phyloP scores from a whole-genome alignment of 37 sponge, comb jelly and placozoan genomes.

The Oopsacas minuta region DNA sequence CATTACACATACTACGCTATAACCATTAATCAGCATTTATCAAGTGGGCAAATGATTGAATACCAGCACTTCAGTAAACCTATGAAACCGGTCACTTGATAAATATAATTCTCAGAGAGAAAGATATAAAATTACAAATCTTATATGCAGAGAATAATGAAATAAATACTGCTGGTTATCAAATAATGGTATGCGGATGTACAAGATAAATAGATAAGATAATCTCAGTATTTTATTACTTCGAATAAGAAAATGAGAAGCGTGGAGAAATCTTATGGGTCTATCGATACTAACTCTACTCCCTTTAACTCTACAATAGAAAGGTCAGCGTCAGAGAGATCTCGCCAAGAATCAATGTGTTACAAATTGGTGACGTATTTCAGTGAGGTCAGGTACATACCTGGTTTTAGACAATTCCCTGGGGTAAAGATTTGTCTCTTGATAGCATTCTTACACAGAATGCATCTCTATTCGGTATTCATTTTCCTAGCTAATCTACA shows the following conservation, averaged over 20 bases:
- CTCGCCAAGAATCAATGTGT: not conserved
- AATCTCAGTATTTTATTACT: too few species aligned
- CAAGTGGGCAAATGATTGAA: too few species aligned
- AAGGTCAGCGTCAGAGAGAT: not conserved
- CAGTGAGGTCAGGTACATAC: not conserved
- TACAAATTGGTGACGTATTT: not conserved
- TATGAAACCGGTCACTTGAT: too few species aligned
- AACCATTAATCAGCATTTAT: too few species aligned
- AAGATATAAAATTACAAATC: not conserved
- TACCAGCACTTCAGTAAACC: too few species aligned
- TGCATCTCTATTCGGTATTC: constrained; percentile 4
- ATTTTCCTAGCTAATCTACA: not conserved
- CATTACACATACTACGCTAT: too few species aligned
- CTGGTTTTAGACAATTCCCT: constrained; percentile 3
- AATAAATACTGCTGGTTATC: not conserved
- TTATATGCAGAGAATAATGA: not conserved
- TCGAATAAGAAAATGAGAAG: not conserved
- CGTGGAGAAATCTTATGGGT: not conserved
- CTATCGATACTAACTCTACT: not conserved
- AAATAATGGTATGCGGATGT: not conserved
- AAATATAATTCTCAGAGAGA: too few species aligned
- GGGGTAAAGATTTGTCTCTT: not conserved
- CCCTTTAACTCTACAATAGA: constrained; percentile 13
- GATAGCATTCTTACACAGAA: not conserved
- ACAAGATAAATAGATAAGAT: not conserved